These are phyloP conservation scores for Ridgeia piscesae DNA, from an alignment of 1,140 invertebrate genomes.

Conservation along the genomic window DNA sequence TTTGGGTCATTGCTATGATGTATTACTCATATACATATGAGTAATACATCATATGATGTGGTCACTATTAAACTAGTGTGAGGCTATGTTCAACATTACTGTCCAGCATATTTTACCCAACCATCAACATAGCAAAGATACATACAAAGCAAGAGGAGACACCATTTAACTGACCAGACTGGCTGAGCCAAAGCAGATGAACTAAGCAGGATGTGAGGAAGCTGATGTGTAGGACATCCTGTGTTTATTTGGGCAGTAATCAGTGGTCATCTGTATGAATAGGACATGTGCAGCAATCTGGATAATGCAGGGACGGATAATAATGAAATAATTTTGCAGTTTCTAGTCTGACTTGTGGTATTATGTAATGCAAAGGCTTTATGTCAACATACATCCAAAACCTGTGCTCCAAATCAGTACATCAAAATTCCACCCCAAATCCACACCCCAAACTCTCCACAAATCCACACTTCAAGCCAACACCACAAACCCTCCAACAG, in stretches of 20 bases:
- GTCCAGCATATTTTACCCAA: not conserved
- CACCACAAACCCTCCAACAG: not conserved
- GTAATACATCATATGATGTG: no score
- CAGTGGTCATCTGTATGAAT: no score
- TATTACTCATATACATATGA: no score
- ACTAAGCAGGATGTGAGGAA: not conserved
- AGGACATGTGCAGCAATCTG: not conserved
- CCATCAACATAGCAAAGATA: not conserved
- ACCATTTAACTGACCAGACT: not conserved
- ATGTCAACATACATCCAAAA: not conserved
- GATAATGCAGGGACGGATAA: not conserved
- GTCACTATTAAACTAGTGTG: not conserved
- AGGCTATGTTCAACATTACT: not conserved
- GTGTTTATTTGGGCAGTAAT: not conserved
- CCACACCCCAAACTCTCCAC: no score
- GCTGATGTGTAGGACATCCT: not conserved
- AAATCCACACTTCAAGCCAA: not conserved
- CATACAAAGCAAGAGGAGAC: not conserved
- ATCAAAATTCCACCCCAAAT: no score
- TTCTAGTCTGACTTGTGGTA: not conserved
- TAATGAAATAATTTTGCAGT: not conserved
- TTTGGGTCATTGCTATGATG: no score
- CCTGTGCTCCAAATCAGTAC: not conserved
- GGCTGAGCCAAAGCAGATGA: not conserved
- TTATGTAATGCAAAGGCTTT: not conserved